Percentiles rank a stretch among this genome's conserved stretches.
Evolutionary conservation across 2,797 vertebrate species (phyloP).

Genomic region (Emydoidea blandingii): DNA sequence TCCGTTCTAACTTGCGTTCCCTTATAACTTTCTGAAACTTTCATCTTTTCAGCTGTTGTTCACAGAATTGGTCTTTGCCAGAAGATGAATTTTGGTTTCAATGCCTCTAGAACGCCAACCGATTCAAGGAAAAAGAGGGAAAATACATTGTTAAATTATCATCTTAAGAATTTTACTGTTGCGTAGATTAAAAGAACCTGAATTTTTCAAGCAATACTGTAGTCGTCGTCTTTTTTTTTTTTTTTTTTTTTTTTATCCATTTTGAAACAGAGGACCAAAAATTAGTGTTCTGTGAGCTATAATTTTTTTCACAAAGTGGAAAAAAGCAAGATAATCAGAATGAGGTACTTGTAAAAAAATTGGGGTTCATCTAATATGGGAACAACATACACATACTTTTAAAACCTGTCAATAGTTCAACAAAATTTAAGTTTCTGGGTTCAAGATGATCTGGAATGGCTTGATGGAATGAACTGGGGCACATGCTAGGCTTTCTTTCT

Average conservation of each 20-base stretch:
- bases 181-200: neutral
- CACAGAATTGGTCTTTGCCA: constrained; percentile 11
- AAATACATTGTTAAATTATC: constrained; percentile 13
- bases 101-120: neutral
- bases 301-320: neutral
- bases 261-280: constrained; percentile 37
- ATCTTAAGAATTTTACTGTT: constrained; percentile 29
- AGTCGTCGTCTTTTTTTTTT: neutral
- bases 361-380: neutral
- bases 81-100: constrained; percentile 44
- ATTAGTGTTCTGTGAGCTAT: neutral
- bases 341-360: neutral
- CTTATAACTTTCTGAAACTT: constrained; percentile 27
- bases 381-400: neutral
- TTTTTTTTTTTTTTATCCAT: neutral
- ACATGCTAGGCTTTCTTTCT: neutral
- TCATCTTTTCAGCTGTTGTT: neutral
- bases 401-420: neutral
- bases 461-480: constrained; percentile 8
- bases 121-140: constrained; percentile 47
- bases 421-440: constrained; percentile 27
- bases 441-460: neutral
- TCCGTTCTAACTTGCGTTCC: neutral
- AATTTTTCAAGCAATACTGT: neutral
- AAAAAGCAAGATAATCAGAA: neutral